Evolutionary conservation across 2,797 vertebrate genomes (phyloP), one percentile per base, ranked within the genome.

Genomic region (Phalanger gymnotis): DNA sequence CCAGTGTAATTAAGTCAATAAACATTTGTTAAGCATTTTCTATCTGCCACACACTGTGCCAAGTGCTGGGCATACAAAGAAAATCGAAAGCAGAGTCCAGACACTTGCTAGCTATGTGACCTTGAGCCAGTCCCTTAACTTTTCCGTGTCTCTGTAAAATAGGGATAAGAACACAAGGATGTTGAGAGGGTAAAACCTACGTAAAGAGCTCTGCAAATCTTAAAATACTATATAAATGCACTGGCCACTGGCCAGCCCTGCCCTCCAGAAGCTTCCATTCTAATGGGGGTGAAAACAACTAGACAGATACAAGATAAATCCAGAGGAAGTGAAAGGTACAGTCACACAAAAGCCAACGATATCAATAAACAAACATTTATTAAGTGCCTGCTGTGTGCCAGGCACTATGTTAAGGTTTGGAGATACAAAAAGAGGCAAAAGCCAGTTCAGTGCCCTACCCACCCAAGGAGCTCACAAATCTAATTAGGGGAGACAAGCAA

Each of bases 391-490:
- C 73, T 11, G 3, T 87, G 10, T 51, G 13, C 40, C 40, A 51
- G 22, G 66, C 10, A 5, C 66, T 0, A 6, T 7, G 6, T 40
- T 9, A 73, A 40, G 19, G 22, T 73, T 14, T 25, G 40, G n/a
- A 9, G 19, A 47, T 47, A 81, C 22, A 47, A 47, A 81, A 81
- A 66, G 13, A 66, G 34, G 31, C 31, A 66, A 66, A n/a, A 73
- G 40, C 0, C 3, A 16, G 2, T 10, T 25, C 22, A 5, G 2
- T 22, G 0, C 19, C n/a, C n/a, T n/a, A n/a, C n/a, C 19, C 10
- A 22, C 66, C 66, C 19, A 16, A 73, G 6, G 66, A 73, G 6
- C 40, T 87, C 40, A 51, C 40, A 51, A 9, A 12, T 87, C 40
- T 87, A 51, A 27, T 56, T 25, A 4, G 40, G n/a, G 73, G 73